Evolutionary conservation across 2,113 vertebrate species (phyloP).

Genomic region (Solea solea): DNA sequence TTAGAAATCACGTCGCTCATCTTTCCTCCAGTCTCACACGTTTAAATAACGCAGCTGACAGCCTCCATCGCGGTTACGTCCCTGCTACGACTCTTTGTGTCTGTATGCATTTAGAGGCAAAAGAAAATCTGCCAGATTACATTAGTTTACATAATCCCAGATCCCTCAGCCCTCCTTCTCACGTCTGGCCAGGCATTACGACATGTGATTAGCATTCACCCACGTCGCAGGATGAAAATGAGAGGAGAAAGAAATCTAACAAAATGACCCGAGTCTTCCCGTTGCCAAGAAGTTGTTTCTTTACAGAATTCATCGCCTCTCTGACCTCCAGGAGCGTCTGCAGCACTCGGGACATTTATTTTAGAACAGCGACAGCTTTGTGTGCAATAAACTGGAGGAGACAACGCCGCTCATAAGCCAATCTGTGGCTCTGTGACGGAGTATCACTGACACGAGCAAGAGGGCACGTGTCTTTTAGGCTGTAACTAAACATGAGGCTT

Average conservation of each 20-base stretch:
- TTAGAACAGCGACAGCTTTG: conserved; percentile 37
- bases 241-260: conserved; percentile 45
- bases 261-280: conserved; percentile 38
- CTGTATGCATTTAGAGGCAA: conserved; percentile 1
- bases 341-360: conserved; percentile 35
- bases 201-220: conserved; percentile 40
- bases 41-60: conserved; percentile 42
- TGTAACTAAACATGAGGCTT: conserved; percentile 36
- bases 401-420: conserved; percentile 32
- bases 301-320: conserved; percentile 29
- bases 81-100: conserved; percentile 23
- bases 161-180: conserved; percentile 14
- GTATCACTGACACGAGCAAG: conserved; percentile 31
- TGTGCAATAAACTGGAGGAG: conserved; percentile 40
- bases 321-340: conserved; percentile 51
- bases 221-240: conserved; percentile 29
- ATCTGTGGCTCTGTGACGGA: conserved; percentile 17
- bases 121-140: conserved; percentile 1
- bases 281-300: conserved; percentile 26
- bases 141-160: conserved; percentile 8
- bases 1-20: conserved; percentile 34
- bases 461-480: conserved; percentile 24
- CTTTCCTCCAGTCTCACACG: conserved; percentile 13
- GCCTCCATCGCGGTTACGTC: conserved; percentile 11
- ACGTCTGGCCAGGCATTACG: conserved; percentile 29